Evolutionary conservation across 35 echinoderm and acorn worm species (phyloP).

Genomic region (Stichopus chloronotus): DNA sequence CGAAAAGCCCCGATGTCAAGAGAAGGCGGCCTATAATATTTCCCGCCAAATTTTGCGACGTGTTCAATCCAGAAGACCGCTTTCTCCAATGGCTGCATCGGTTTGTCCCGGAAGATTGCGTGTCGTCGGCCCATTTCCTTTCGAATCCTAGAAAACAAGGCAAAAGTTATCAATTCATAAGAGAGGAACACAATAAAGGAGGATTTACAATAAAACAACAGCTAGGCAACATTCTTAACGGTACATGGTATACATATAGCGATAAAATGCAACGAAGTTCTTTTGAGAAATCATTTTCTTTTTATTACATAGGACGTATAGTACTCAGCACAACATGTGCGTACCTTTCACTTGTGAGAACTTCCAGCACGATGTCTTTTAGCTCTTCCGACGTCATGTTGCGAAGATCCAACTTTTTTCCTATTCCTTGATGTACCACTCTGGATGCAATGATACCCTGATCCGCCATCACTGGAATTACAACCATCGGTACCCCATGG

Average conservation of each 20-base stretch:
- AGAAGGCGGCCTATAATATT: background rate
- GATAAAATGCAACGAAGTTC: background rate
- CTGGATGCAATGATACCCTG: background rate
- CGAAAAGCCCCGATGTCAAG: conserved; percentile 43
- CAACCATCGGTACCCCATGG: conserved; percentile 41
- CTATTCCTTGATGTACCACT: background rate
- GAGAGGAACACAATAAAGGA: no score
- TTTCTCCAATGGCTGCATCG: conserved; percentile 31
- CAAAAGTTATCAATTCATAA: background rate
- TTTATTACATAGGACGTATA: background rate
- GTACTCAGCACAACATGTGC: background rate
- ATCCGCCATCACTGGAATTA: background rate
- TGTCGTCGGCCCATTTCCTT: background rate
- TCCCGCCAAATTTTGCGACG: conserved; percentile 36
- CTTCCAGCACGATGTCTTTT: background rate
- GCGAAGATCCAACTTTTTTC: background rate
- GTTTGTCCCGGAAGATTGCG: conserved; percentile 48
- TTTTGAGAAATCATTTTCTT: background rate
- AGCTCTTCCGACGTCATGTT: background rate
- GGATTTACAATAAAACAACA: background rate
- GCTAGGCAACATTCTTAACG: background rate
- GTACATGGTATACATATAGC: background rate
- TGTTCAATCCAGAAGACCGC: conserved; percentile 68
- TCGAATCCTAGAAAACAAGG: background rate
- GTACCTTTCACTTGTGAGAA: conserved; percentile 25